These are phyloP conservation scores for Dinoponera quadriceps DNA, from an alignment of 1,140 invertebrate species.

Conservation along the genomic window DNA sequence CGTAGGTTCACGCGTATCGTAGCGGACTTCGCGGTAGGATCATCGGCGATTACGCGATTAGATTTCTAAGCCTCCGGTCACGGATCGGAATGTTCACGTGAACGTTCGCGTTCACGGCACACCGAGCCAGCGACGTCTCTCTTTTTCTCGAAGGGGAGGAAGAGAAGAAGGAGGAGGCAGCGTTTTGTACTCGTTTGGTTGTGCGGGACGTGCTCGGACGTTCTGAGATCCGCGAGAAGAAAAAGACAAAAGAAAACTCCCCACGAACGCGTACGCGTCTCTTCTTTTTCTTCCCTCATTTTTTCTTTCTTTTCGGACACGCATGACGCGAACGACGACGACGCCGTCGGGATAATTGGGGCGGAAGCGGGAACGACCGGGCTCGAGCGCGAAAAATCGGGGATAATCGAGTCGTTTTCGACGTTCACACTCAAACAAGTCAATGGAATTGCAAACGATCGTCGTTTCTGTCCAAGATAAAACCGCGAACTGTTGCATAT, in stretches of 20 bases:
- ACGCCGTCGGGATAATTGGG: constrained; percentile 3
- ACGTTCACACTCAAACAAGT: constrained; percentile 18
- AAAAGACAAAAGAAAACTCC: too few relatives aligned
- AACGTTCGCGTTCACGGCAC: not conserved
- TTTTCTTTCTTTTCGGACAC: not conserved
- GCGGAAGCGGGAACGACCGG: not conserved
- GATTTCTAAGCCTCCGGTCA: constrained; percentile 53
- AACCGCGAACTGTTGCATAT: constrained; percentile 25
- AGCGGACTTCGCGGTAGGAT: constrained; percentile 55
- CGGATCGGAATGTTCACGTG: not conserved
- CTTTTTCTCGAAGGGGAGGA: too few relatives aligned
- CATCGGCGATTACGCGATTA: constrained; percentile 44
- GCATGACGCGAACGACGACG: not conserved
- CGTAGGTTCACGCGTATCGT: constrained; percentile 67
- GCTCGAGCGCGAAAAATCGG: not conserved
- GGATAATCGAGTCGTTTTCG: constrained; percentile 9
- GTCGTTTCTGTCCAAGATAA: constrained; percentile 23
- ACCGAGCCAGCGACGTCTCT: not conserved
- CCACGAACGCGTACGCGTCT: not conserved
- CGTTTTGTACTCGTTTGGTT: constrained; percentile 31
- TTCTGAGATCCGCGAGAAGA: not conserved
- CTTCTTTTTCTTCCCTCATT: not conserved
- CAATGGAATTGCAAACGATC: constrained; percentile 33
- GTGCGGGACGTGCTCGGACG: not conserved
- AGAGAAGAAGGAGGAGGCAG: too few relatives aligned